Conservation (phyloP, 1,140 invertebrate species). For the Lysiphlebus fabarum region DNA sequence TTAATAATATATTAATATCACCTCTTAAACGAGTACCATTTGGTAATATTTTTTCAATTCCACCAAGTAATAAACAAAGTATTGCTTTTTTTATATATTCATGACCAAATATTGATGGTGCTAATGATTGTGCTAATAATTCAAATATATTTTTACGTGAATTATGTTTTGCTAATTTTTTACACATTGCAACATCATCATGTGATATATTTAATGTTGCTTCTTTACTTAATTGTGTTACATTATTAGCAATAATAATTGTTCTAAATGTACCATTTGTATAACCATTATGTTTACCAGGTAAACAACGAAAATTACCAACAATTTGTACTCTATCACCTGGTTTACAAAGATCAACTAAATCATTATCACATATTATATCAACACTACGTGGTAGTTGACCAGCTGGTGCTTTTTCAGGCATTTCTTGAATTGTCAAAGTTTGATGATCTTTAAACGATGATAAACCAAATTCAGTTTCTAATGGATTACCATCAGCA, state of each 20-base stretch:
- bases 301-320: slow-evolving; percentile 91
- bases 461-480: slow-evolving; percentile 96
- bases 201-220: slow-evolving; percentile 75
- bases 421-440: slow-evolving; percentile 97
- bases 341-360: slow-evolving; percentile 94
- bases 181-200: slow-evolving; percentile 88
- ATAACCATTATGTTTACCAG: slow-evolving; percentile 89
- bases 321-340: slow-evolving; percentile 95
- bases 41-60: slow-evolving; percentile 90
- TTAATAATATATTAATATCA: slow-evolving; percentile 95
- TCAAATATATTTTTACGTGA: slow-evolving; percentile 81
- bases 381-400: slow-evolving; percentile 94
- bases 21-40: slow-evolving; percentile 97
- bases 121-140: slow-evolving; percentile 84
- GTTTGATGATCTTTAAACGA: slow-evolving; percentile 98
- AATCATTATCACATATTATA: slow-evolving; percentile 92
- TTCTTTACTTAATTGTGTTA: slow-evolving; percentile 88
- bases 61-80: slow-evolving; percentile 90
- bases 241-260: slow-evolving; percentile 90
- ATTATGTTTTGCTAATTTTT: slow-evolving; percentile 75
- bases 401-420: slow-evolving; percentile 95
- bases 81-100: slow-evolving; percentile 97
- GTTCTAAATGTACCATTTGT: slow-evolving; percentile 95
- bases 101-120: slow-evolving; percentile 97
- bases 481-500: slow-evolving; percentile 95